phyloP scores from a whole-genome alignment of 1,140 invertebrate species.

The Rhopalosiphum maidis region DNA sequence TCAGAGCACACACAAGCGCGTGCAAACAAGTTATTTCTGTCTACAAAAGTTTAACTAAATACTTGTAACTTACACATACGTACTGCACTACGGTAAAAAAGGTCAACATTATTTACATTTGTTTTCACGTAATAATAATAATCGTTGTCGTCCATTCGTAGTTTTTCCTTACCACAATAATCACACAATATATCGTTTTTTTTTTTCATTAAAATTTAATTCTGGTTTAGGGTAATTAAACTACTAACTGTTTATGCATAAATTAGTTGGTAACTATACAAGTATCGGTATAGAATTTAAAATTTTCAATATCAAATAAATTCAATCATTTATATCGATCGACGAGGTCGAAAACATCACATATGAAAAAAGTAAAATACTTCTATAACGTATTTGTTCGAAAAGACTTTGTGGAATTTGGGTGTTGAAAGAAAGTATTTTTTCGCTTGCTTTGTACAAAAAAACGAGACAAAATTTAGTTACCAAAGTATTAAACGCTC shows the following conservation, averaged over 20 bases:
- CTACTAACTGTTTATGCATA: background rate
- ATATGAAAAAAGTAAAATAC: background rate
- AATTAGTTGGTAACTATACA: background rate
- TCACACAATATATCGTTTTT: too few species aligned
- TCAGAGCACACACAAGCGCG: background rate
- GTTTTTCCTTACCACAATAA: too few species aligned
- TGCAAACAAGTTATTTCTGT: slow-evolving; percentile 23
- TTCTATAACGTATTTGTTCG: background rate
- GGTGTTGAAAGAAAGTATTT: background rate
- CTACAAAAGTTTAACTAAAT: slow-evolving; percentile 6
- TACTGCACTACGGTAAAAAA: background rate
- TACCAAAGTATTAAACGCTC: slow-evolving; percentile 27
- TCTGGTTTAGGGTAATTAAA: background rate
- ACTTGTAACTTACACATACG: background rate
- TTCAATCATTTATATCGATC: background rate
- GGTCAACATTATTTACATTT: background rate
- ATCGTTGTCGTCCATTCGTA: too few species aligned
- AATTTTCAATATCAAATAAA: background rate
- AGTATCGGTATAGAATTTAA: background rate
- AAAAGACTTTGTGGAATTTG: slow-evolving; percentile 4
- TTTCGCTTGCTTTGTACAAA: background rate
- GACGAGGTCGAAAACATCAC: background rate
- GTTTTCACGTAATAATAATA: background rate
- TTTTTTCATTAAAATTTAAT: background rate
- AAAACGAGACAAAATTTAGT: slow-evolving; percentile 19